phyloP scores from a whole-genome alignment of 92 coral and sea anemone genomes.

The Epizoanthus illoricatus region DNA sequence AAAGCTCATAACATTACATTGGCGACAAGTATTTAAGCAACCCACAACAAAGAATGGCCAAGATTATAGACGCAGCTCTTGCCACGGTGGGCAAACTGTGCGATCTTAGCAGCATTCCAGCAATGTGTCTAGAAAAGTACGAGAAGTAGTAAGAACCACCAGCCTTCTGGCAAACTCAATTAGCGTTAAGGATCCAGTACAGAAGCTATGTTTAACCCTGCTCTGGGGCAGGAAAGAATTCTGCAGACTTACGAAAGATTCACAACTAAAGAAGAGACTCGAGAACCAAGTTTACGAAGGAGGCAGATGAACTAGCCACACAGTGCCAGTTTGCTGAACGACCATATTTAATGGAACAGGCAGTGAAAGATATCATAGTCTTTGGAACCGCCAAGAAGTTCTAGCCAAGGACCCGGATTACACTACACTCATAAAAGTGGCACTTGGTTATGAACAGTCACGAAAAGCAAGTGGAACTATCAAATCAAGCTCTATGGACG shows the following conservation, averaged over 20 bases:
- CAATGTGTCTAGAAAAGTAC: neutral
- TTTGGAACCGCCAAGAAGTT: constrained; percentile 40
- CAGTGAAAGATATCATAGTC: neutral
- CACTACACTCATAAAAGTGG: neutral
- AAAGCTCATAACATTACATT: neutral
- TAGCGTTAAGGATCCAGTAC: neutral
- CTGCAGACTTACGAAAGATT: neutral
- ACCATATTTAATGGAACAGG: constrained; percentile 1
- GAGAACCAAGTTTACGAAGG: constrained; percentile 15
- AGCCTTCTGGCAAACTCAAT: neutral
- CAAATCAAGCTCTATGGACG: no score
- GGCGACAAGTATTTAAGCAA: neutral
- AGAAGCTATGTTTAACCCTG: constrained; percentile 14
- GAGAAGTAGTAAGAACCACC: neutral
- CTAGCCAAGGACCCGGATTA: constrained; percentile 7
- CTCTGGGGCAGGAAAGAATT: constrained; percentile 22
- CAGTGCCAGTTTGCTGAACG: constrained; percentile 36
- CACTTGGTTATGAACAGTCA: constrained; percentile 26
- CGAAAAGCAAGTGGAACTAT: neutral
- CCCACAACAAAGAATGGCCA: neutral
- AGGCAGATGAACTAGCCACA: constrained; percentile 15
- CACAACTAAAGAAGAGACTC: neutral
- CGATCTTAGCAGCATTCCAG: neutral
- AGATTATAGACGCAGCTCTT: neutral
- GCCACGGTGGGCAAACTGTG: neutral